Evolutionary conservation across 2,888 invertebrate species (phyloP), one percentile per base, ranked within the genome.

Genomic region (Polylopha cassiicola): DNA sequence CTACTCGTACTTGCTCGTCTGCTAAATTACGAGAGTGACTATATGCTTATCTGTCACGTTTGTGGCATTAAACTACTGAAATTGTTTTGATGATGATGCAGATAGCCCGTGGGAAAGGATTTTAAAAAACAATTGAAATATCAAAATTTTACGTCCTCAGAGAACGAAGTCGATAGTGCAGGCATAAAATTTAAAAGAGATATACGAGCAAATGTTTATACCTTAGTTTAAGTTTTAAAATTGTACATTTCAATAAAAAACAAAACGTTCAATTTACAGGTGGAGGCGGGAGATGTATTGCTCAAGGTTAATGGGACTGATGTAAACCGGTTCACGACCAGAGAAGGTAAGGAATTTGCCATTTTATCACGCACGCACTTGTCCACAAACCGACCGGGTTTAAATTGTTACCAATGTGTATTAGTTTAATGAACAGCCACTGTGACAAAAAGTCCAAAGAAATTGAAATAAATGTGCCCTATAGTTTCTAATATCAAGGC

Each of bases 221-320:
- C n/a, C n/a, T n/a, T n/a, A n/a, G n/a, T n/a, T n/a, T n/a, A n/a
- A n/a, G n/a, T n/a, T 22, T 21, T 8, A 16, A 32, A 26, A 31
- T 38, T 16, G 8, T 10, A 24, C 20, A 17, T 8, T 9, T 17
- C 23, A 34, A 13, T 41, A 36, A 23, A 30, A n/a, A 36, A 21
- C 3, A n/a, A 29, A 41, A 29, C 63, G 62, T 75, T 73, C 61
- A 53, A 68, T 89, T 41, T 90, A 56, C 89, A 96, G 96, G 92
- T 96, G 70, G 95, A 96, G 89, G 94, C 95, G 67, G 96, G 96
- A 63, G 96, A 96, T 88, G 93, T 96, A 70, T 93, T 96, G 85
- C 89, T 95, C 81, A 94, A 94, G 89, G 93, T 96, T 73, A 96
- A 96, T 87, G 95, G 94, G 87, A 93, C 93, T 71, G 95, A 95